phyloP scores from a whole-genome alignment of 2,113 vertebrate genomes.

The Manacus vitellinus region DNA sequence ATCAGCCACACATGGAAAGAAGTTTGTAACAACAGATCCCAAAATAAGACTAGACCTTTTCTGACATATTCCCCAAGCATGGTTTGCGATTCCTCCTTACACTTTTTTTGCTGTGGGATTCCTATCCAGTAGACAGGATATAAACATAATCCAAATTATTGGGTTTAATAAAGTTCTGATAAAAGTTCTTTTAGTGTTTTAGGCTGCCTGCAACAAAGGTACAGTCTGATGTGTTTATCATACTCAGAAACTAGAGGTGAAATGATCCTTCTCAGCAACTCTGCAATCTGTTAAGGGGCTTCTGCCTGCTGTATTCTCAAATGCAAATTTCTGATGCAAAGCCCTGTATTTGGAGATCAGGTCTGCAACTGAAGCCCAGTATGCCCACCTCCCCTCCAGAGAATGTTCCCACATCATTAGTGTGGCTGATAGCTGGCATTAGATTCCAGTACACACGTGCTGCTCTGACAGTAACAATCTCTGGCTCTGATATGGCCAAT shows the following conservation, averaged over 20 bases:
- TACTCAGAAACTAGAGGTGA: not conserved
- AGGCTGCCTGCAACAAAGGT: not conserved
- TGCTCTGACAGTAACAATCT: not conserved
- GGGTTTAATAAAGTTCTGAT: not conserved
- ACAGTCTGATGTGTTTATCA: not conserved
- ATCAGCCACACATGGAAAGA: not conserved
- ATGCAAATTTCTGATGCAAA: not conserved
- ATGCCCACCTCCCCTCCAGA: not conserved
- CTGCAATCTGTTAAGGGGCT: not conserved
- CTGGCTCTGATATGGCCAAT: not conserved
- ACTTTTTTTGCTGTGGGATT: not conserved
- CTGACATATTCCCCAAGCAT: not conserved
- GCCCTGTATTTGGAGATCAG: not conserved
- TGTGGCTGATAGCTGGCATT: not conserved
- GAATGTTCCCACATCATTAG: not conserved
- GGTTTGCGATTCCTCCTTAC: not conserved
- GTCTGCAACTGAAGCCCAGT: rapidly evolving
- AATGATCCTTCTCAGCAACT: not conserved
- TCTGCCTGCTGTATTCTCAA: not conserved
- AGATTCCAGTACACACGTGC: not conserved
- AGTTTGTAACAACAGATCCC: not conserved
- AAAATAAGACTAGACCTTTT: not conserved
- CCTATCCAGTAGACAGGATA: not conserved
- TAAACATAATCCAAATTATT: not conserved
- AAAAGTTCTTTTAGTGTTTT: not conserved